Base-by-base conservation (phyloP, 1,140 invertebrate species). In the Tetraneura akinire region DNA sequence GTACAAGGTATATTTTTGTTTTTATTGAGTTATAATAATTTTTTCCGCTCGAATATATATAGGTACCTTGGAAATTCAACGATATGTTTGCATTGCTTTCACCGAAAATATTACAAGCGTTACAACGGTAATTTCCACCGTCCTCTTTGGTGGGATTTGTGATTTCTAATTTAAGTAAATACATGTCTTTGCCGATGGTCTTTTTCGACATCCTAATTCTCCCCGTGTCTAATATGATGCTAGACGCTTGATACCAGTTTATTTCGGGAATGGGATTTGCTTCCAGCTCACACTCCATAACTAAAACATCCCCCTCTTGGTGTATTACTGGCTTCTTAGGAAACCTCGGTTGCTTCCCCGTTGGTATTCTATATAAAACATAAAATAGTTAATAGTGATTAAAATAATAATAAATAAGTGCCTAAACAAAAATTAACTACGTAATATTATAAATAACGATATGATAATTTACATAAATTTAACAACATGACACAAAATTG, bases 21-120 rank as follows among this genome's bases (percentile, higher is more conserved):
- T n/a, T 37, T 37, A 37, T 37, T 45, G 64, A n/a, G 26, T 71
- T 71, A 51, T 51, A 49, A 51, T 51, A 51, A 71, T 51, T n/a
- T 51, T 53, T 45, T 68, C 29, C 32, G 23, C 73, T 47, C 23
- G 51, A 64, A 42, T 37, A 89, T 95, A 37, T 37, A 37, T 37
- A 37, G 32, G 32, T 37, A 96, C 95, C 96, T 95, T 97, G 94
- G 90, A 99, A 98, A 87, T 99, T 99, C 83, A 99, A 92, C 83
- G 96, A 95, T 88, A 99, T 99, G 89, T 99, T 99, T 83, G 98
- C 98, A 90, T 99, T 99, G 87, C 96, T 98, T 90, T 99, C 97
- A 86, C 98, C 98, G 86, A 93, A 93, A 86, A 93, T 91, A 91
- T 99, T 99, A 88, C 96, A 94, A 81, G 97, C 98, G 87, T 98